Evolutionary conservation across 2,113 vertebrate genomes (phyloP).

Genomic region (Phalacrocorax carbo): DNA sequence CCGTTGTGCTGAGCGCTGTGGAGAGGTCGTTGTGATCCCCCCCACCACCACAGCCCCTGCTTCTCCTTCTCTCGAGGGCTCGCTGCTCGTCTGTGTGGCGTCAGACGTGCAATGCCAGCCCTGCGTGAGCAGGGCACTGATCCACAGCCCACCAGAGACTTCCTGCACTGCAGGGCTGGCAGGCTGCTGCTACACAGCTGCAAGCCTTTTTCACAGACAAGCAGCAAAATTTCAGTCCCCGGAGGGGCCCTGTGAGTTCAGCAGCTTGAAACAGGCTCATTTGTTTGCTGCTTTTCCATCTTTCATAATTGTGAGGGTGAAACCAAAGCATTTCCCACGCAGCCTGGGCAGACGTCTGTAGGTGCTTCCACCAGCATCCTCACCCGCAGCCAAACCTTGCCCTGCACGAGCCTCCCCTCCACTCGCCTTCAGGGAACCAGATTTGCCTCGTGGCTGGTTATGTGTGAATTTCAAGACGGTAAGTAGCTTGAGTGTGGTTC

Average conservation of each 20-base stretch:
- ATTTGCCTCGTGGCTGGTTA: not conserved
- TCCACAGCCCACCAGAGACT: slow-evolving; percentile 82
- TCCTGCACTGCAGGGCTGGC: slow-evolving; percentile 83
- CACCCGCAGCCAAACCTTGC: slow-evolving; percentile 21
- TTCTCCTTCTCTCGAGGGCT: not conserved
- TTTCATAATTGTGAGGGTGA: slow-evolving; percentile 57
- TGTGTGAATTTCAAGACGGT: slow-evolving; percentile 26
- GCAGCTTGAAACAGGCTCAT: slow-evolving; percentile 70
- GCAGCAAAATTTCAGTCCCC: slow-evolving; percentile 78
- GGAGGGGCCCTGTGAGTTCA: slow-evolving; percentile 70
- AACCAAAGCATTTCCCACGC: slow-evolving; percentile 51
- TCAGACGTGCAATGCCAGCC: slow-evolving; percentile 41
- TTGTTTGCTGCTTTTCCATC: slow-evolving; percentile 56
- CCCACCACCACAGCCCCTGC: not conserved
- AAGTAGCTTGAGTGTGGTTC: slow-evolving; percentile 26
- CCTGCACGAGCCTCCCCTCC: not conserved
- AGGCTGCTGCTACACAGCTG: slow-evolving; percentile 87
- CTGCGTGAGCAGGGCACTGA: slow-evolving; percentile 69
- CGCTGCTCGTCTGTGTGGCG: not conserved
- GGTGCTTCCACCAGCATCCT: not conserved
- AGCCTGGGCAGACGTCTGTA: not conserved
- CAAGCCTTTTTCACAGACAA: slow-evolving; percentile 86
- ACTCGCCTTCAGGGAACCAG: not conserved
- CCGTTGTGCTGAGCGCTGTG: not conserved
- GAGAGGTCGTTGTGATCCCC: slow-evolving; percentile 44